These are phyloP conservation scores for Anastatus disparis DNA, from an alignment of 1,140 invertebrate species.

Conservation along the genomic window DNA sequence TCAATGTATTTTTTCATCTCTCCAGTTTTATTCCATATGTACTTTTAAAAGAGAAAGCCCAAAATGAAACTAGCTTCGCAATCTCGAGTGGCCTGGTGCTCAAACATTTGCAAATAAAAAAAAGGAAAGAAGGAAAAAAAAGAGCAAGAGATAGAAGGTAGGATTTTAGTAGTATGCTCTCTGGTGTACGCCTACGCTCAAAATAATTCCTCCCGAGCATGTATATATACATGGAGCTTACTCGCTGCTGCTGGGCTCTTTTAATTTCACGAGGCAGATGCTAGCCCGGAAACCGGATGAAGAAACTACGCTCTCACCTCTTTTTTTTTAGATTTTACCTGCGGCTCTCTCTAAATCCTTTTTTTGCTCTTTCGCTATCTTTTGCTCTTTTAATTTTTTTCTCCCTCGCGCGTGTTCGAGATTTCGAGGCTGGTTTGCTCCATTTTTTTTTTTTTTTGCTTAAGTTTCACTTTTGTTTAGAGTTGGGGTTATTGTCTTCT, in stretches of 20 bases:
- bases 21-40: no score
- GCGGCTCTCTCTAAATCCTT: not conserved
- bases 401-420: no score
- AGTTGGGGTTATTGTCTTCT: no score
- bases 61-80: slow-evolving; percentile 3
- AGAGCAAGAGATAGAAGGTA: not conserved
- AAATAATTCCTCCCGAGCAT: slow-evolving; percentile 28
- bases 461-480: no score
- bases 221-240: no score
- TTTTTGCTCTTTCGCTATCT: not conserved
- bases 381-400: not conserved
- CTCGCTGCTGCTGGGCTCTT: slow-evolving; percentile 13
- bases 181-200: not conserved
- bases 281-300: slow-evolving; percentile 9
- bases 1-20: no score
- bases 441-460: no score
- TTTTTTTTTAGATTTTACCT: not conserved
- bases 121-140: not conserved
- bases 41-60: no score
- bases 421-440: no score
- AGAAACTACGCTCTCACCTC: not conserved
- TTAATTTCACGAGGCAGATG: slow-evolving; percentile 30
- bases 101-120: slow-evolving; percentile 19
- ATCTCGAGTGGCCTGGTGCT: slow-evolving; percentile 25
- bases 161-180: no score